These are phyloP conservation scores for Chirona hameri DNA, from an alignment of 2,888 invertebrate species.

Conservation along the genomic window DNA sequence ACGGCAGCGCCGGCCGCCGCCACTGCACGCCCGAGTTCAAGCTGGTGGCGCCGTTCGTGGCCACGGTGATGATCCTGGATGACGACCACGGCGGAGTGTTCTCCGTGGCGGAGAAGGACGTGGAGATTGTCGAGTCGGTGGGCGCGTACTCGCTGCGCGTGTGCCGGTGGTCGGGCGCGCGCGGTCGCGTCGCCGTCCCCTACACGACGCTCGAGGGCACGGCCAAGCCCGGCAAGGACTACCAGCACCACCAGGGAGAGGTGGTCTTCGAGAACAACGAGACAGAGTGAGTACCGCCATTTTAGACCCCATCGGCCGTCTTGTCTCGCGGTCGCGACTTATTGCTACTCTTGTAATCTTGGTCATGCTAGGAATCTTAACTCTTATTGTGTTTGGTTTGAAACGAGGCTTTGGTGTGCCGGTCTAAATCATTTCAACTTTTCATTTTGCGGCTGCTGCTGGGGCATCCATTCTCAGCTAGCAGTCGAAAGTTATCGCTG, in stretches of 20 bases:
- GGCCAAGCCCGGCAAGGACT: constrained; percentile 86
- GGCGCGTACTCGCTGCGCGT: constrained; percentile 81
- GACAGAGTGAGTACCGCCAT: constrained; percentile 78
- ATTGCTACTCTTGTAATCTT: too few species aligned
- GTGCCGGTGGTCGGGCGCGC: constrained; percentile 86
- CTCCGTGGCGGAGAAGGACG: constrained; percentile 77
- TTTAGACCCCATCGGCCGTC: too few species aligned
- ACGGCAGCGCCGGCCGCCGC: constrained; percentile 40
- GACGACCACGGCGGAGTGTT: constrained; percentile 99
- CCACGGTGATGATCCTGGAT: constrained; percentile 97
- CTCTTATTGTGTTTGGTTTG: too few species aligned
- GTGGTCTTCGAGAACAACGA: constrained; percentile 96
- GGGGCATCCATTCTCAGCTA: too few species aligned
- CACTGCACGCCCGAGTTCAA: constrained; percentile 60
- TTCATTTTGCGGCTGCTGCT: too few species aligned
- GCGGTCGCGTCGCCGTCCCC: constrained; percentile 84
- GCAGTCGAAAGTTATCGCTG: too few species aligned
- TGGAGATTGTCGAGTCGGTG: constrained; percentile 83
- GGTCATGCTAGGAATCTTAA: too few species aligned
- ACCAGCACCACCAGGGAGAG: constrained; percentile 71
- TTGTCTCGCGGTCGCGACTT: too few species aligned
- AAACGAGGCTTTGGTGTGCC: too few species aligned
- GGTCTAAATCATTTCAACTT: too few species aligned
- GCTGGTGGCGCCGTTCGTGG: constrained; percentile 79
- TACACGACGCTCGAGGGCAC: constrained; percentile 91